Base-by-base conservation (phyloP, 2,888 invertebrate genomes). In the Ectropis crepuscularia region DNA sequence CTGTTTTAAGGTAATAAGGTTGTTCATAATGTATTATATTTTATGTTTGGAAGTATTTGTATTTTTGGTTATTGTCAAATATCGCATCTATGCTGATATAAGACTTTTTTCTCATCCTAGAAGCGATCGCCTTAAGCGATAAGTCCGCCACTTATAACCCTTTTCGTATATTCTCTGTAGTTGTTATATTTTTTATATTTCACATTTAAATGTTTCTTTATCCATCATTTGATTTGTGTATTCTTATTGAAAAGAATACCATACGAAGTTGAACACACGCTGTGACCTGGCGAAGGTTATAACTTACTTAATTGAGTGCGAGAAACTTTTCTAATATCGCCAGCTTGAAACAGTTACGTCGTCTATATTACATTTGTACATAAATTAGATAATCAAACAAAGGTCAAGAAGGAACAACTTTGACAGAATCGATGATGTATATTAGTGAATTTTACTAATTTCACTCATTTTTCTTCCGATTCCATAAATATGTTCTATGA, bases 301-400 rank as follows among this genome's bases (percentile, higher is more conserved):
- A 28, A 28, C 16, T 61, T 57, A 62, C 57, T 57, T 63, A 63
- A 63, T 63, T 53, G 55, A 57, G 47, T 50, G 48, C 42, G 46
- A 48, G 43, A 57, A 64, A 64, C 45, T 64, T 64, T 64, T 53
- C 53, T 55, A 64, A 64, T 64, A 60, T 48, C 47, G 57, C 57
- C 39, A 47, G 46, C 47, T 55, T 28, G 55, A 55, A 47, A 47
- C 46, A 55, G 16, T 41, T 43, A 49, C 48, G 49, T 38, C 36
- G 28, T 43, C 49, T 51, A 37, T 16, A 36, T 5, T 12, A 49
- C 47, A 39, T 10, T 37, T 16, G 43, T 57, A 12, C 16, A 47
- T 46, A 46, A 46, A 55, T 39, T 47, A 46, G 12, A n/a, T 10
- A 39, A 16, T 47, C 45, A n/a, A 12, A 37, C 12, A 45, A 42